Base-by-base conservation (phyloP, 2,888 invertebrate genomes). In the Lacanobia oleracea region DNA sequence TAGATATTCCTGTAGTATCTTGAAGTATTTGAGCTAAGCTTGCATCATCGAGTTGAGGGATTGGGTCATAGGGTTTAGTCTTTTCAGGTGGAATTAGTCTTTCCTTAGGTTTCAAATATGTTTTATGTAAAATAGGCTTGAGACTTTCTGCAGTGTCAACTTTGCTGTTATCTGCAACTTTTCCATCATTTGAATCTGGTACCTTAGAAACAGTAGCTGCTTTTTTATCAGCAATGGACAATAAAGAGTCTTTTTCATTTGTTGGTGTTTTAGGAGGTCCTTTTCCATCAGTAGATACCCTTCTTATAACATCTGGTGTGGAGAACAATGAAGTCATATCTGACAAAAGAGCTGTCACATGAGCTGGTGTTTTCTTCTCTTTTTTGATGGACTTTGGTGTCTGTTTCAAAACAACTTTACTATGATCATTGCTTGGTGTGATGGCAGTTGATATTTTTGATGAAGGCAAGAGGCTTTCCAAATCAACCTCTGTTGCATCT, bases 261-360 rank as follows among this genome's bases (percentile, higher is more conserved):
- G 80, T 76, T 63, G 86, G 84, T 45, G 93, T 86, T 88, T 96
- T 96, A 9, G 93, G 93, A 82, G 96, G 90, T 33, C 90, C 81
- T 87, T 96, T 97, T 59, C 89, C 91, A 68, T 96, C 96, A 57
- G 96, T 95, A 67, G 96, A 96, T 21, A 98, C 97, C 85, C 98
- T 96, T 85, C 97, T 96, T 72, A 98, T 98, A 67, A 98, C 97
- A 94, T 98, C 98, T 27, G 98, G 98, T 56, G 98, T 97, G 9
- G 98, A 98, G 91, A 98, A 98, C 72, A 98, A 92, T 51, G 97
- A 97, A 72, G 98, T 97, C 96, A 97, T 97, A 88, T 97, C 97
- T 50, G 96, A 94, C 54, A 96, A 93, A 85, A 94, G 93, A 82
- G 92, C 96, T 69, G 96, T 96, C 60, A 97, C 94, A 88, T 97